Percentiles rank a stretch among this genome's conserved stretches.
These are phyloP conservation scores for Cotesia congregata DNA, from an alignment of 2,888 invertebrate species.

Conservation along the genomic window DNA sequence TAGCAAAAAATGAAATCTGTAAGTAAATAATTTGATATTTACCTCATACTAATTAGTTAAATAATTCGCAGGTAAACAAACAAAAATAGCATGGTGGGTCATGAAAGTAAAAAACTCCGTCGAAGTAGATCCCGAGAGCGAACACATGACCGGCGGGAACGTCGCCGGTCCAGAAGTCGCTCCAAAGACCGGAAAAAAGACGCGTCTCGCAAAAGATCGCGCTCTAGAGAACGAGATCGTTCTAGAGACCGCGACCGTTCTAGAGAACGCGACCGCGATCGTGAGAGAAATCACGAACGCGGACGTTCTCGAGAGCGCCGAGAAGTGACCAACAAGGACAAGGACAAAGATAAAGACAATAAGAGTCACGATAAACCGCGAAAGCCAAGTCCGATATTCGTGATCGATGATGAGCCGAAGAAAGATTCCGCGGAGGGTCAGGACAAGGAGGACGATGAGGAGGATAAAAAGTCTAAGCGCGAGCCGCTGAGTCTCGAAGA, in stretches of 20 bases:
- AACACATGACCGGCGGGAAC: conserved; percentile 63
- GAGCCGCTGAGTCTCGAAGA: conserved; percentile 98
- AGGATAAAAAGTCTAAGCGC: conserved; percentile 71
- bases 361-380: conserved; percentile 58
- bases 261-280: conserved; percentile 67
- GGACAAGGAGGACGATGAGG: conserved; percentile 67
- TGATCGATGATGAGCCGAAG: conserved; percentile 59
- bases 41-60: no score
- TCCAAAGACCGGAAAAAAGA: conserved; percentile 61
- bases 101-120: conserved; percentile 54
- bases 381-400: conserved; percentile 65
- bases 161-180: conserved; percentile 60
- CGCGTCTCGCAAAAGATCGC: conserved; percentile 58
- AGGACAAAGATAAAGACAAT: conserved; percentile 50
- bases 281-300: conserved; percentile 71
- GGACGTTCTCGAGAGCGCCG: conserved; percentile 55
- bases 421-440: conserved; percentile 56
- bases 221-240: conserved; percentile 60
- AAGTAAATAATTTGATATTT: no score
- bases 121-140: conserved; percentile 76
- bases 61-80: no score
- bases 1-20: no score
- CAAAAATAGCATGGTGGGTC: not conserved
- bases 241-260: conserved; percentile 58
- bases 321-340: conserved; percentile 58